A percentile compares a stretch with the other conserved stretches of the same genome.
Evolutionary conservation across 2,113 vertebrate genomes (phyloP).

Genomic region (Sander lucioperca): DNA sequence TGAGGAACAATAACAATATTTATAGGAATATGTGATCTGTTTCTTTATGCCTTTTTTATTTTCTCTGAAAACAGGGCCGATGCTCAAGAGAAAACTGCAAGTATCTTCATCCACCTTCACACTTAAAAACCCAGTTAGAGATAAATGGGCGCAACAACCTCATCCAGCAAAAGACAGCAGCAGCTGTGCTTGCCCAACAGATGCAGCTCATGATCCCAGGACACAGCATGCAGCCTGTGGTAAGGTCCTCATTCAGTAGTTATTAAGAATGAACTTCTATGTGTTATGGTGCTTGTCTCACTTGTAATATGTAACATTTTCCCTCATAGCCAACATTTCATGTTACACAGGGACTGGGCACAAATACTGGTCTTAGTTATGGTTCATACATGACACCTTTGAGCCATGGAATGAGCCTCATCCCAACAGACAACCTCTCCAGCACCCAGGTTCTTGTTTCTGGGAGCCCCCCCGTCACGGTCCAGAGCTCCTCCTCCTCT

Average conservation of each 20-base stretch:
- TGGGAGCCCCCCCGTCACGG: conserved; percentile 90
- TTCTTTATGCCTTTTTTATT: background rate
- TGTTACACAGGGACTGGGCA: conserved; percentile 90
- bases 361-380: conserved; percentile 92
- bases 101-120: conserved; percentile 96
- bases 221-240: conserved; percentile 90
- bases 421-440: conserved; percentile 93
- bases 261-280: background rate
- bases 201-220: conserved; percentile 98
- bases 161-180: conserved; percentile 97
- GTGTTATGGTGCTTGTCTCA: conserved; percentile 2
- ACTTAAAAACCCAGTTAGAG: conserved; percentile 97
- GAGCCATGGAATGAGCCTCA: conserved; percentile 92
- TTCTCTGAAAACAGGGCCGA: conserved; percentile 87
- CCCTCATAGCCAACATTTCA: conserved; percentile 88
- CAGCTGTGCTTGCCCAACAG: conserved; percentile 95
- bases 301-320: conserved; percentile 19
- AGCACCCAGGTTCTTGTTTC: conserved; percentile 90
- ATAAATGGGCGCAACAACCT: conserved; percentile 98
- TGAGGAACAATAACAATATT: background rate
- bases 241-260: conserved; percentile 75
- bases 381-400: conserved; percentile 92
- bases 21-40: background rate
- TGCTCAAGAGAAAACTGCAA: conserved; percentile 98
- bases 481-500: conserved; percentile 89